phyloP scores from a whole-genome alignment of 35 echinoderm and acorn worm genomes.

The Apostichopus japonicus region DNA sequence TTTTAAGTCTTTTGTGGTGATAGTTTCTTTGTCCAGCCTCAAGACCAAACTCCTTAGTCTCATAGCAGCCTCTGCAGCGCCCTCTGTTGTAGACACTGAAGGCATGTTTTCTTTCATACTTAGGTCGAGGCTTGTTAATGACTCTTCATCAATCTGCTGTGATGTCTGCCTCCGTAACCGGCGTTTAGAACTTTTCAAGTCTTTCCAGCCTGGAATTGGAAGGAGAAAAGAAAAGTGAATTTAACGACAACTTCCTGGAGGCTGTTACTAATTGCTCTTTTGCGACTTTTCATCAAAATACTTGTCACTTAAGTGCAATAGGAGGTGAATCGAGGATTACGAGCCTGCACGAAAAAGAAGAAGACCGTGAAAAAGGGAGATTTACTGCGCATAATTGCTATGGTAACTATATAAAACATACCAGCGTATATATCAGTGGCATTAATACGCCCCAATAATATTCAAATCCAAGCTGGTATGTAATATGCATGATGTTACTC shows the following conservation, averaged over 20 bases:
- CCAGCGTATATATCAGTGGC: no score
- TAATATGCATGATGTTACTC: no score
- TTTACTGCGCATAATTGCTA: no score
- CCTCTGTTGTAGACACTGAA: conserved; percentile 72
- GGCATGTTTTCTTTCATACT: conserved; percentile 73
- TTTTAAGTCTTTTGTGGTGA: conserved; percentile 75
- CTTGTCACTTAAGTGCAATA: no score
- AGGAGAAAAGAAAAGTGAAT: conserved; percentile 5
- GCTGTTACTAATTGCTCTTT: neutral
- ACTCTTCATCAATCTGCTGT: conserved; percentile 79
- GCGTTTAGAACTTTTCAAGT: conserved; percentile 60
- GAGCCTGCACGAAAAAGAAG: no score
- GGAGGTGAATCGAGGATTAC: no score
- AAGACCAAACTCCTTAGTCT: conserved; percentile 85
- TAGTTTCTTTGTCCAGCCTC: conserved; percentile 78
- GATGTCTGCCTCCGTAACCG: conserved; percentile 78
- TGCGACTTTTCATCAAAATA: neutral
- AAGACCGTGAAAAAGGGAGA: no score
- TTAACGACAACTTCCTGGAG: neutral
- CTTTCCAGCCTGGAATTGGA: conserved; percentile 43
- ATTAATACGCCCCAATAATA: no score
- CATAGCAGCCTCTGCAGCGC: conserved; percentile 77
- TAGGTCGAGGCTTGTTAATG: conserved; percentile 75
- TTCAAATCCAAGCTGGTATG: no score
- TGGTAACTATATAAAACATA: no score